phyloP scores from a whole-genome alignment of 2,888 invertebrate species.

The Synanthedon myopaeformis region DNA sequence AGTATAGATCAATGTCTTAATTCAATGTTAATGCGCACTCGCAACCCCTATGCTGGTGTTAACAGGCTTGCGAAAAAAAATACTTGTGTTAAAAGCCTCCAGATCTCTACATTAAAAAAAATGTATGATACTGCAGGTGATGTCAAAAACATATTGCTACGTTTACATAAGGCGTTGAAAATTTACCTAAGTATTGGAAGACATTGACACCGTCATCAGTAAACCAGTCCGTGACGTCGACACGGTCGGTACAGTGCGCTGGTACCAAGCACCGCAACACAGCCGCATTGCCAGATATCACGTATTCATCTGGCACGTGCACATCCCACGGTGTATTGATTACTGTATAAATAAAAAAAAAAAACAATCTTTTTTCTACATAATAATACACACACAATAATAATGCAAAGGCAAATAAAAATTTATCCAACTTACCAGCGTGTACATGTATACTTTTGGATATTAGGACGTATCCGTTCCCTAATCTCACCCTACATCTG shows the following conservation, averaged over 20 bases:
- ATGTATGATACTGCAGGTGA: too few species aligned
- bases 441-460: conserved; percentile 89
- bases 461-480: conserved; percentile 73
- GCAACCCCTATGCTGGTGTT: too few species aligned
- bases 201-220: conserved; percentile 85
- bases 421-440: conserved; percentile 75
- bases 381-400: not conserved
- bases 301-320: conserved; percentile 91
- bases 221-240: conserved; percentile 91
- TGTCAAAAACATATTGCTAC: too few species aligned
- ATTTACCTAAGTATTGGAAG: conserved; percentile 44
- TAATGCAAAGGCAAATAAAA: not conserved
- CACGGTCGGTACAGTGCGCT: conserved; percentile 87
- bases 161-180: too few species aligned
- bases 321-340: conserved; percentile 89
- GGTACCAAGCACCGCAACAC: conserved; percentile 92
- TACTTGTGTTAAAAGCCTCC: too few species aligned
- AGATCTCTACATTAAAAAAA: too few species aligned
- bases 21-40: too few species aligned
- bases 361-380: not conserved
- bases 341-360: conserved; percentile 66
- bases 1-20: too few species aligned
- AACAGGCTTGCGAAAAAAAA: too few species aligned
- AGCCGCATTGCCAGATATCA: conserved; percentile 91
- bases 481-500: conserved; percentile 69